A percentile compares a stretch with the other conserved stretches of the same genome.
phyloP scores from a whole-genome alignment of 2,113 vertebrate species.

The Coracopsis vasa region DNA sequence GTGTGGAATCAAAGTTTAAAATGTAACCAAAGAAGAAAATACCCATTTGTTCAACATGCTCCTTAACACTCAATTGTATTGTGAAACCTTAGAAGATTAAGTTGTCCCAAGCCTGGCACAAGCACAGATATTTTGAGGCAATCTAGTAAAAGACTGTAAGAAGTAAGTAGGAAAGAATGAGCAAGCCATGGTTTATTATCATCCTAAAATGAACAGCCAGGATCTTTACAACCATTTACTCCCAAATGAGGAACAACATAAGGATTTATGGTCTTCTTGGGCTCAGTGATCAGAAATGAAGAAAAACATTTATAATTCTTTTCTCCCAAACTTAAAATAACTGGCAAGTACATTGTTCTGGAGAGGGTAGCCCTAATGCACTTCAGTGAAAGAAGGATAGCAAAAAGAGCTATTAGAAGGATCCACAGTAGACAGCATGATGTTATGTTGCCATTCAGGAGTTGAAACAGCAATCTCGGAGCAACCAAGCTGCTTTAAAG shows the following conservation, averaged over 20 bases:
- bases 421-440: conserved; percentile 15
- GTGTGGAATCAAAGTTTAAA: conserved; percentile 38
- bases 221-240: neutral
- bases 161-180: neutral
- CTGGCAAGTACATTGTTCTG: neutral
- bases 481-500: conserved; percentile 67
- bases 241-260: conserved; percentile 24
- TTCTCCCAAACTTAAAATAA: neutral
- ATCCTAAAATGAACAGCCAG: conserved; percentile 1
- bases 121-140: neutral
- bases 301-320: conserved; percentile 36
- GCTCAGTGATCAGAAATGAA: conserved; percentile 12
- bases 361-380: conserved; percentile 29
- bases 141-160: neutral
- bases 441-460: conserved; percentile 14
- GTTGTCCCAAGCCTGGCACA: neutral
- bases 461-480: conserved; percentile 58
- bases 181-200: neutral
- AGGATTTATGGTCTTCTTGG: conserved; percentile 32
- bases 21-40: conserved; percentile 56
- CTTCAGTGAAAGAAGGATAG: conserved; percentile 33
- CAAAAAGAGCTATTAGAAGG: conserved; percentile 37
- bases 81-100: neutral
- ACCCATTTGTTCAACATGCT: conserved; percentile 10
- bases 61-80: neutral